Base-by-base conservation (phyloP, 2,888 invertebrate species). In the Reticulitermes lucifugus region DNA sequence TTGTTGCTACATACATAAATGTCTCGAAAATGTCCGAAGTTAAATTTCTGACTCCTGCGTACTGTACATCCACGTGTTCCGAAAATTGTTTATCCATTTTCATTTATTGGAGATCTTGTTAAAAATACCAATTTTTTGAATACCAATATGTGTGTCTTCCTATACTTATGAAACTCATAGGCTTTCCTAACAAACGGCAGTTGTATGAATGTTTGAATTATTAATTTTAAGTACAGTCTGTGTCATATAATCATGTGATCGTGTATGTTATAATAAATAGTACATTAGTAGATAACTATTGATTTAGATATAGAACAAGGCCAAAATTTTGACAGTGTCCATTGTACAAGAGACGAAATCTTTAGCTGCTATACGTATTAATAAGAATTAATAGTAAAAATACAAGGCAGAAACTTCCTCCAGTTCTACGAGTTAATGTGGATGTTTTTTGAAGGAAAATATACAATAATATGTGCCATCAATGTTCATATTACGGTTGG, bases 231-330 rank as follows among this genome's bases (percentile, higher is more conserved):
- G 77, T 77, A 46, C n/a, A 77, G 77, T 81, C 81, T 81, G 81
- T 81, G 65, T 81, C 81, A 84, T 84, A 79, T 84, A 79, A 73
- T 60, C 79, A 71, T 79, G 84, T 84, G 84, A 84, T 84, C 84
- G 84, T 84, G 9, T 43, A 59, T 60, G 60, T 35, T 60, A 82
- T 65, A 82, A 81, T 22, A 51, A 46, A 70, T 65, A 82, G 82
- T n/a, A 25, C 14, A 29, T 81, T 41, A 46, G 35, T 82, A 82
- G 70, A 70, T 70, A 82, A 82, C 21, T 60, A 77, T n/a, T 46
- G 77, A 77, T 25, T 77, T 77, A 77, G 77, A 77, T 22, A 51
- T 77, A 77, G 77, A 77, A n/a, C 43, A 77, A 46, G 0, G 77
- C 77, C 77, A 77, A 43, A 21, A 41, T 70, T 81, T 43, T 70